Conservation (phyloP, 2,888 invertebrate genomes). For the Philopedon plagiatum region DNA sequence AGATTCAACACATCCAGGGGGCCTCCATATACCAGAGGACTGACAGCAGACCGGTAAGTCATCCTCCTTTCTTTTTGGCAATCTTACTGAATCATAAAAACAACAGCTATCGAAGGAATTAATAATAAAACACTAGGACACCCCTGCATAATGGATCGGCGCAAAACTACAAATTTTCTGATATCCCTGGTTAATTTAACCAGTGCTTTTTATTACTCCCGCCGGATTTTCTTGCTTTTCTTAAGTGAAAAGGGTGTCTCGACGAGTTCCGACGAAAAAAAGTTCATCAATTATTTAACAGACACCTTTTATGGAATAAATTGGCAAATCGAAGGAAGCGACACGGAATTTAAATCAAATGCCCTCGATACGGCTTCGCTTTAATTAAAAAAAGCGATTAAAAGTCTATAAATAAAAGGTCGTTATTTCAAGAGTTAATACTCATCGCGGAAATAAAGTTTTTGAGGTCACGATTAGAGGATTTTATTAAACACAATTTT, state of each 20-base stretch:
- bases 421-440: neutral
- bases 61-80: no score
- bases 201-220: neutral
- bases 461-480: neutral
- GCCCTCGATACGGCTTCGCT: neutral
- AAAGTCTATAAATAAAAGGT: conserved; percentile 17
- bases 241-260: conserved; percentile 1
- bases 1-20: no score
- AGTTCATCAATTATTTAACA: conserved; percentile 40
- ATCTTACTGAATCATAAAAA: no score
- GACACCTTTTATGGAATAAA: conserved; percentile 30
- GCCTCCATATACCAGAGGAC: no score
- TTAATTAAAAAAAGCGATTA: conserved; percentile 20
- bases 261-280: conserved; percentile 25
- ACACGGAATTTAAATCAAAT: conserved; percentile 18
- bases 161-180: neutral
- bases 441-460: neutral
- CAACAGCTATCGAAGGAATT: no score
- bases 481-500: neutral
- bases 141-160: no score
- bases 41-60: no score
- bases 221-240: neutral
- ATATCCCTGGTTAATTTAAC: neutral
- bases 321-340: conserved; percentile 18
- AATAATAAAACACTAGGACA: no score